Percentiles rank a stretch among this genome's conserved stretches.
These are phyloP conservation scores for Microcaecilia unicolor DNA, from an alignment of 2,797 vertebrate species.

Conservation along the genomic window DNA sequence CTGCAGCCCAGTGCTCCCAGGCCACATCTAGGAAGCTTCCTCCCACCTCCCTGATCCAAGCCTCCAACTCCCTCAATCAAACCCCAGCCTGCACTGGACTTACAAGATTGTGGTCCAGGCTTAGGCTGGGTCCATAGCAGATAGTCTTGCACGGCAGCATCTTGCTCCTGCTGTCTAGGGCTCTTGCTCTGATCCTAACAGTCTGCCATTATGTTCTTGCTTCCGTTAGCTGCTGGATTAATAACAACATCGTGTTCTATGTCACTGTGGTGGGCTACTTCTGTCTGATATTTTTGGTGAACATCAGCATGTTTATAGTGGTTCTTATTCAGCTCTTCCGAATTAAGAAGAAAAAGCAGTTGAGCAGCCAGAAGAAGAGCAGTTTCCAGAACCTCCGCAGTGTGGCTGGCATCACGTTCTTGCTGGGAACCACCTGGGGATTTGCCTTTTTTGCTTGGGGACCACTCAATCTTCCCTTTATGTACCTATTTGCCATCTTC, in stretches of 20 bases:
- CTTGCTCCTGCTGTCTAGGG: no score
- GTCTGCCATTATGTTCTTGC: neutral
- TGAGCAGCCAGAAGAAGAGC: constrained; percentile 73
- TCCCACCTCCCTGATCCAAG: no score
- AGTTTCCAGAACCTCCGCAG: constrained; percentile 76
- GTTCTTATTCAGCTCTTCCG: constrained; percentile 84
- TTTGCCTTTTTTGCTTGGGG: constrained; percentile 89
- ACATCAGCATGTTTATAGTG: constrained; percentile 80
- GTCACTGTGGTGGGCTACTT: constrained; percentile 86
- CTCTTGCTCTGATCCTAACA: no score
- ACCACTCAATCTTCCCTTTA: constrained; percentile 69
- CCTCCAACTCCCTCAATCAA: no score
- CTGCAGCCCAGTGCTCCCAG: no score
- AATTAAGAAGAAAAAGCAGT: constrained; percentile 87
- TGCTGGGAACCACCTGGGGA: constrained; percentile 93
- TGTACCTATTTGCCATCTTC: constrained; percentile 86
- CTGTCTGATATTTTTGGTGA: constrained; percentile 70
- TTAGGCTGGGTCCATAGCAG: no score
- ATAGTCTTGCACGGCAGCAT: no score
- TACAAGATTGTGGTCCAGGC: no score
- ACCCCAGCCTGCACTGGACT: no score
- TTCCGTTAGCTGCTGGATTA: constrained; percentile 82
- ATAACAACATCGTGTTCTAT: constrained; percentile 70
- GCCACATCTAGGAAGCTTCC: no score
- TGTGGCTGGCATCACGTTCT: constrained; percentile 70